Conservation (phyloP, 2,113 vertebrate species). For the Abramis brama region DNA sequence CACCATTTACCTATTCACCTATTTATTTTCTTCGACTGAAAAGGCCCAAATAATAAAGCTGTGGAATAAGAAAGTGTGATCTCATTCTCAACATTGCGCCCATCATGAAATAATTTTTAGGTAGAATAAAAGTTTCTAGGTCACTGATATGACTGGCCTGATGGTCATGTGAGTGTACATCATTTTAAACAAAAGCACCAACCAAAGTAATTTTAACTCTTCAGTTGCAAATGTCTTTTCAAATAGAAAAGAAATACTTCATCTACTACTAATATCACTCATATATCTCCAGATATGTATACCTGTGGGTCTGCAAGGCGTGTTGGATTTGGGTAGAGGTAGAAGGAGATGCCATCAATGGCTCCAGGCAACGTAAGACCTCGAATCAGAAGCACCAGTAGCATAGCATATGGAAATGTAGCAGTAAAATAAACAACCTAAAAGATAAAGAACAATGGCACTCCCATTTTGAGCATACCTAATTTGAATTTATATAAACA, state of each 20-base stretch:
- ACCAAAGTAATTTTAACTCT: neutral
- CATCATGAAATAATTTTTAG: neutral
- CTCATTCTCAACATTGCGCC: neutral
- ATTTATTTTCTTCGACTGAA: neutral
- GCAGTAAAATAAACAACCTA: conserved; percentile 98
- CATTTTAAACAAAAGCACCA: neutral
- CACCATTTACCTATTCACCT: neutral
- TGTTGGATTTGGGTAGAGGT: conserved; percentile 89
- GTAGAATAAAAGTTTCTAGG: neutral
- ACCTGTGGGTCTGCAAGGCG: conserved; percentile 92
- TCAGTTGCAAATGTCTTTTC: neutral
- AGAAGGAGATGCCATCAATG: conserved; percentile 87
- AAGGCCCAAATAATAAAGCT: neutral
- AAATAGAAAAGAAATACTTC: neutral
- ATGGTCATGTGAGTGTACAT: neutral
- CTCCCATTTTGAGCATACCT: neutral
- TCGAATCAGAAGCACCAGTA: conserved; percentile 85
- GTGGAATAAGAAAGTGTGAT: neutral
- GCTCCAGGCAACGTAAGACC: conserved; percentile 90
- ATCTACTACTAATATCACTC: neutral
- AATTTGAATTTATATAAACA: neutral
- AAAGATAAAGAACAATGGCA: neutral
- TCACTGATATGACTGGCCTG: neutral
- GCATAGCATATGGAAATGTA: conserved; percentile 93
- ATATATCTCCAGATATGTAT: neutral